These are phyloP conservation scores for Luperina nickerlii DNA, from an alignment of 2,888 invertebrate species.

Conservation along the genomic window DNA sequence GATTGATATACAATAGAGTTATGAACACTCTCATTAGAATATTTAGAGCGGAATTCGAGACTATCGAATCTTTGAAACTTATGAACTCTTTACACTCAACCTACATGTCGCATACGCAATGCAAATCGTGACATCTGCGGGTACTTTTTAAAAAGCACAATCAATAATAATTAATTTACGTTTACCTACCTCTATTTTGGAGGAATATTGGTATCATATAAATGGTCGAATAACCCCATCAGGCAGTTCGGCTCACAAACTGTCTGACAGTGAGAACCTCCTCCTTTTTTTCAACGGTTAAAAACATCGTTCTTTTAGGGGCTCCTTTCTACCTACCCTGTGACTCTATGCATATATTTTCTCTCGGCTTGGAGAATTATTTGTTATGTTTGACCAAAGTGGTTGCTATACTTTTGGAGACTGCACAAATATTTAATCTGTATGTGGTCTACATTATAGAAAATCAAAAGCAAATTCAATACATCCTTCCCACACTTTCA, in stretches of 20 bases:
- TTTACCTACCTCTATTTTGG: background rate
- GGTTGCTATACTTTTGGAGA: background rate
- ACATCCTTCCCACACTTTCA: background rate
- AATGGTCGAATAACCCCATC: too few species aligned
- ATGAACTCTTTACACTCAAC: conserved; percentile 42
- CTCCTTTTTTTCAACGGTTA: too few species aligned
- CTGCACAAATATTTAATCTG: background rate
- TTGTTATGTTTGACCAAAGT: background rate
- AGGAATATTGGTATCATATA: too few species aligned
- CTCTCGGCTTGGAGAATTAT: background rate
- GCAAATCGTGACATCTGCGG: background rate
- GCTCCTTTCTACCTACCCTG: background rate
- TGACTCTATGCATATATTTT: background rate
- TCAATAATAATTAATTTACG: background rate
- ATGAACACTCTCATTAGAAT: conserved; percentile 37
- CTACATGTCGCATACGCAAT: conserved; percentile 3
- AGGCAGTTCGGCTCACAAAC: too few species aligned
- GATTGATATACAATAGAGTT: conserved; percentile 49
- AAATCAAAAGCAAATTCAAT: background rate
- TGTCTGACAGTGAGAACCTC: too few species aligned
- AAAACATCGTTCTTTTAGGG: too few species aligned
- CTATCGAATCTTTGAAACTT: conserved; percentile 22
- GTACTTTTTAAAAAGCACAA: background rate
- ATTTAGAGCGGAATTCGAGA: conserved; percentile 42
- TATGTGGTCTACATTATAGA: background rate